phyloP scores from a whole-genome alignment of 2,113 vertebrate species.

The Gallinago jamesoni region DNA sequence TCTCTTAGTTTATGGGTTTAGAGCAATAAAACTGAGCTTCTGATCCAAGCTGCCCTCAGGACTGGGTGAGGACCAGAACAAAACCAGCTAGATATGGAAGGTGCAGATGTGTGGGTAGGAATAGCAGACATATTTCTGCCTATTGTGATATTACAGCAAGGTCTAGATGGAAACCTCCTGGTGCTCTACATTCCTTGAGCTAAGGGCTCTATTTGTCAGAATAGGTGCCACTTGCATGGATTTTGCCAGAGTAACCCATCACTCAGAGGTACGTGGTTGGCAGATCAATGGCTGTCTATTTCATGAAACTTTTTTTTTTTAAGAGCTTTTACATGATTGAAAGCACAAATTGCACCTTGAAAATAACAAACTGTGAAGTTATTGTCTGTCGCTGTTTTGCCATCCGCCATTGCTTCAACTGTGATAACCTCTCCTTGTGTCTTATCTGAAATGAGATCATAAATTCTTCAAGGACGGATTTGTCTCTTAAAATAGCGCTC shows the following conservation, averaged over 20 bases:
- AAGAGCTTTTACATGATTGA: constrained; percentile 8
- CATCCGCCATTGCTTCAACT: neutral
- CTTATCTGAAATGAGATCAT: constrained; percentile 13
- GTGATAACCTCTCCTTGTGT: neutral
- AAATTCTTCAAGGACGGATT: neutral
- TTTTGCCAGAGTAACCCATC: neutral
- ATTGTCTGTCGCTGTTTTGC: neutral
- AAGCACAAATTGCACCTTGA: constrained; percentile 11
- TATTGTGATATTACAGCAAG: neutral
- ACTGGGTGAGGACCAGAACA: neutral
- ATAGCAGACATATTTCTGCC: neutral
- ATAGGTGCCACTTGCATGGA: neutral
- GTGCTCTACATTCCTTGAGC: neutral
- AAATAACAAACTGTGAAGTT: constrained; percentile 18
- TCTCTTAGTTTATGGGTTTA: neutral
- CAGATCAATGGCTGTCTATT: neutral
- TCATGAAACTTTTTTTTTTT: neutral
- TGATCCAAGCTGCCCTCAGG: neutral
- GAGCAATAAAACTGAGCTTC: neutral
- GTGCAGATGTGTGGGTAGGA: neutral
- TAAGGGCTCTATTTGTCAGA: neutral
- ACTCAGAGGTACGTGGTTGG: neutral
- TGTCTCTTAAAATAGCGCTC: neutral
- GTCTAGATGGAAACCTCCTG: neutral
- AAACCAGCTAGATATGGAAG: neutral